Base-by-base conservation (phyloP, 2,113 vertebrate genomes). In the Solenodon paradoxus region DNA sequence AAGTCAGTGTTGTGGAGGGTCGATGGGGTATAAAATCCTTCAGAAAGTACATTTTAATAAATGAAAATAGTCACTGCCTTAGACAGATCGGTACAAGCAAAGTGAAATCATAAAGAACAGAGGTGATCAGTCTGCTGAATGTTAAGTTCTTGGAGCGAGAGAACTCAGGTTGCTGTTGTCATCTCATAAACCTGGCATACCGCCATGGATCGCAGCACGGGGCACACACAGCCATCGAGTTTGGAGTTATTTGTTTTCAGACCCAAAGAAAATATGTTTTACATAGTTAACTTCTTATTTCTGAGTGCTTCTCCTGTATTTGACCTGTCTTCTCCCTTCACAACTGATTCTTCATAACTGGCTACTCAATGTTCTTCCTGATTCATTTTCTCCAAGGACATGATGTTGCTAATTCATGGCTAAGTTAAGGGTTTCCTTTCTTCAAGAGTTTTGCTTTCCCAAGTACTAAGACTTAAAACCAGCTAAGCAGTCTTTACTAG, bases 61-160 rank as follows among this genome's bases (percentile, higher is more conserved):
- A 42, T 0, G 5, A 32, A 42, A 32, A 45, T 0, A 0, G 68
- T 22, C 42, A 26, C 10, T 20, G 55, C 49, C 85, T 45, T 19
- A 2, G 64, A 51, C 5, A 12, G 42, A 40, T 40, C 53, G 11
- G 4, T 1, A 7, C 19, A 45, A 6, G 42, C 20, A 2, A 6
- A 0, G 2, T 0, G 1, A 28, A 59, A 1, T 11, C 55, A 15
- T 3, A 35, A 47, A n/a, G n/a, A 24, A 12, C 0, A n/a, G 64
- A 30, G 4, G 9, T 7, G 20, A 10, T 51, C 35, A 16, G 26
- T 16, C 59, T 28, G 66, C 9, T 35, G 57, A 38, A 35, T 4
- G 5, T 5, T 9, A 22, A n/a, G 75, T 8, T n/a, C 63, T 2
- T 4, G 9, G 63, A 4, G 0, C 4, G 0, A 10, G 30, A 35